Evolutionary conservation across 2,888 invertebrate species (phyloP), one percentile per base, ranked within the genome.

Genomic region (Tromatobia lineatoria): DNA sequence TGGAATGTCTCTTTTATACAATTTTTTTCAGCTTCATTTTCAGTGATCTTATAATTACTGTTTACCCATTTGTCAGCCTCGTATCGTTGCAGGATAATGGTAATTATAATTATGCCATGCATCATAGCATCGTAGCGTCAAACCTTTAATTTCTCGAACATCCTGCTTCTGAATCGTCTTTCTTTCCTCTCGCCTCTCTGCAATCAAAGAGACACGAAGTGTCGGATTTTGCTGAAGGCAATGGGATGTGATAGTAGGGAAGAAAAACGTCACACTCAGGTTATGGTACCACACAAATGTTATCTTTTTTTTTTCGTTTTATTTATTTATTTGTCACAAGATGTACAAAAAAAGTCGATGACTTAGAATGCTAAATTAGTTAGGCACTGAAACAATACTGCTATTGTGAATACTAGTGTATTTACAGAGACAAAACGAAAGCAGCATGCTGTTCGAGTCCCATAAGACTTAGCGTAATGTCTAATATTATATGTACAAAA

Each of bases 141-240:
- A 93, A 93, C 93, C 93, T 93, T 93, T 91, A 89, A 91, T 93
- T 90, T 93, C 92, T 88, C 90, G 93, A 93, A 93, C 90, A 93
- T 93, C 93, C 88, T 93, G 93, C 88, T 86, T 87, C 88, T 90
- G 91, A 88, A 90, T 90, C 88, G 89, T 88, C 89, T 90, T 91
- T 87, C 89, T 91, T 74, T 92, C 92, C 75, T 91, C 91, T 88
- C 90, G 90, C 87, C 89, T 91, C 87, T 93, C 93, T 93, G 92
- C 50, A 92, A 93, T 87, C 84, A 91, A 80, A 90, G 75, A 75
- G 87, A 83, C 67, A 45, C 80, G 66, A 71, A 42, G 67, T 79
- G 81, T 86, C 81, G 81, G 59, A 80, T 85, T 87, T 83, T 85
- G 82, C 74, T 74, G 25, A 50, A 73, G 64, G 71, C 52, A 67